Evolutionary conservation across 1,140 invertebrate genomes (phyloP), one percentile per base, ranked within the genome.

Genomic region (Pentalonia nigronervosa): DNA sequence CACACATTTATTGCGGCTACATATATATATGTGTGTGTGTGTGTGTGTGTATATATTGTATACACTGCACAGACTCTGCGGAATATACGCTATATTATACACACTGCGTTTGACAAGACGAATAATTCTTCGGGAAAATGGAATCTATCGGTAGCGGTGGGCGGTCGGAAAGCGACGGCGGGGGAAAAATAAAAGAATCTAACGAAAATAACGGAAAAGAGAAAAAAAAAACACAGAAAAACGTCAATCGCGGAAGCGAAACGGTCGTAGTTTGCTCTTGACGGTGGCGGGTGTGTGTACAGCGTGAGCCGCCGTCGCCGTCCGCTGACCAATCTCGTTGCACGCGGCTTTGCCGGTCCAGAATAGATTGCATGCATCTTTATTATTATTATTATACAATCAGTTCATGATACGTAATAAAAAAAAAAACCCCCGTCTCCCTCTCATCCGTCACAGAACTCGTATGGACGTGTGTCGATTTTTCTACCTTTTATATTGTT

Each of bases 51-150:
- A 2, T 76, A 76, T n/a, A 23, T 83, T 41, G 81, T 86, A 41
- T 86, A 47, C 25, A 41, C 11, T 23, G 48, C 47, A 34, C 48
- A 23, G 87, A 53, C 9, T 53, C 20, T 9, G 20, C 4, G 41
- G n/a, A 8, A 20, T 25, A n/a, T 3, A 88, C 47, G 14, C 30
- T 76, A n/a, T 76, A 76, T n/a, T n/a, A n/a, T 76, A 76, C 23
- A 14, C 30, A 17, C 87, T 89, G 87, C 17, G 34, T 89, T 53
- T 89, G 87, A 89, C 87, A 53, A 34, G 87, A 89, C 48, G 87
- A 89, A 89, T 89, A 89, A 89, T 53, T 89, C 87, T 89, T 89
- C 21, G 17, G n/a, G 20, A 50, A 45, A 45, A 30, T 11, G 45
- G 25, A 25, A 45, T 84, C 83, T 4, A 30, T n/a, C 84, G 84